A percentile compares a stretch with the other conserved stretches of the same genome.
These are phyloP conservation scores for Burhinus oedicnemus DNA, from an alignment of 2,113 vertebrate species.

Conservation along the genomic window DNA sequence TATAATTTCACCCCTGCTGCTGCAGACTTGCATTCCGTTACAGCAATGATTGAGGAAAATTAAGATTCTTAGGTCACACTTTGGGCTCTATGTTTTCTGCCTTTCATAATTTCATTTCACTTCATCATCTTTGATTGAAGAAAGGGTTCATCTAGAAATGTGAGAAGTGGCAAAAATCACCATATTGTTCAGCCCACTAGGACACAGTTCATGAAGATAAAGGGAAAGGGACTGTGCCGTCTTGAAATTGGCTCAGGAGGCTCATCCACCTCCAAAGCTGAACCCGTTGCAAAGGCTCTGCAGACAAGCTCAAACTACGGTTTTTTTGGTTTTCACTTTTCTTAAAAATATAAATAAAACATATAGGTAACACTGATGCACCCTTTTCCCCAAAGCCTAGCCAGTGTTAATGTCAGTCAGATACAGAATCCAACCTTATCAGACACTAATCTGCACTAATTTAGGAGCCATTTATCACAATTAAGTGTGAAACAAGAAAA, in stretches of 20 bases:
- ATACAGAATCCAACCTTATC: not conserved
- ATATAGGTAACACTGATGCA: not conserved
- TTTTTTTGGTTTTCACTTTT: not conserved
- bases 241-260: not conserved
- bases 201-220: not conserved
- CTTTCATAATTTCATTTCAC: slow-evolving; percentile 73
- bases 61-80: slow-evolving; percentile 80
- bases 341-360: not conserved
- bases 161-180: slow-evolving; percentile 16
- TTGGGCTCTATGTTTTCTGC: slow-evolving; percentile 71
- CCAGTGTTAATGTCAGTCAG: not conserved
- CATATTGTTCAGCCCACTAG: slow-evolving; percentile 14
- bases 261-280: not conserved
- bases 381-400: not conserved
- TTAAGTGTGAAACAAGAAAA: not conserved
- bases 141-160: slow-evolving; percentile 55
- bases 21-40: slow-evolving; percentile 76
- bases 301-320: not conserved
- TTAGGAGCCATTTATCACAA: not conserved
- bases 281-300: not conserved
- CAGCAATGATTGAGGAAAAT: slow-evolving; percentile 80
- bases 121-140: slow-evolving; percentile 62
- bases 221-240: not conserved
- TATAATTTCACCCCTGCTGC: slow-evolving; percentile 81
- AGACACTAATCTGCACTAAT: not conserved